Evolutionary conservation across 2,113 vertebrate genomes (phyloP).

Genomic region (Muntiacus reevesi): DNA sequence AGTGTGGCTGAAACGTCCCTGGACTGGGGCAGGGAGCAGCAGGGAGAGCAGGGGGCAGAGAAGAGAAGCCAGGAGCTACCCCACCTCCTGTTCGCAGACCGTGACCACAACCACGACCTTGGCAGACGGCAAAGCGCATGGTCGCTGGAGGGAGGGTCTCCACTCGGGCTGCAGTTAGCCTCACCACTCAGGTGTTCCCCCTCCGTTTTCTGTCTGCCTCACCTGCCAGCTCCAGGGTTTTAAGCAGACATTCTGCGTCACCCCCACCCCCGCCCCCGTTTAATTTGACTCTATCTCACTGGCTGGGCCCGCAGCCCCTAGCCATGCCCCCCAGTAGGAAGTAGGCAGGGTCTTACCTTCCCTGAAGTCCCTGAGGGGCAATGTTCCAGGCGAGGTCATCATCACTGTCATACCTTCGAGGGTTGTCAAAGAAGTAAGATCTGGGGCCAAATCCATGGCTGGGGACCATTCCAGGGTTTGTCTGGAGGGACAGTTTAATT

Average conservation of each 20-base stretch:
- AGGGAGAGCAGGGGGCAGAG: not conserved
- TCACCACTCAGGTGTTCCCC: not conserved
- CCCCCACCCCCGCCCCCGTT: rapidly evolving
- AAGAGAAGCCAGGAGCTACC: not conserved
- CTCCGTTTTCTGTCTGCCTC: not conserved
- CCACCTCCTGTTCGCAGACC: not conserved
- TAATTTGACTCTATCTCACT: not conserved
- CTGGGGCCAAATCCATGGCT: slow-evolving; percentile 91
- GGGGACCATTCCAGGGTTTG: slow-evolving; percentile 85
- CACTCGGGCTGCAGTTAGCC: not conserved
- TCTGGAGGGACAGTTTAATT: slow-evolving; percentile 76
- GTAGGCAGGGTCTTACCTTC: slow-evolving; percentile 85
- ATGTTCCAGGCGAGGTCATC: slow-evolving; percentile 95
- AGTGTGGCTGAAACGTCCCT: not conserved
- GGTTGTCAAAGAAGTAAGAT: slow-evolving; percentile 98
- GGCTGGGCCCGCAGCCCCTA: too few relatives aligned
- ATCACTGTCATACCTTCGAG: slow-evolving; percentile 95
- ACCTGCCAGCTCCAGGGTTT: not conserved
- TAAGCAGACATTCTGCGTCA: rapidly evolving
- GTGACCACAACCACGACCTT: rapidly evolving
- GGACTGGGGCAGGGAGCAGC: not conserved
- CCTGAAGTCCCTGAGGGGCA: slow-evolving; percentile 90
- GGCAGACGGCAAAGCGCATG: not conserved
- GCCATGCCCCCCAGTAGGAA: not conserved
- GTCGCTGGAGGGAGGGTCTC: not conserved